These are phyloP conservation scores for Porites lobata DNA, from an alignment of 92 coral and sea anemone species.

Conservation along the genomic window DNA sequence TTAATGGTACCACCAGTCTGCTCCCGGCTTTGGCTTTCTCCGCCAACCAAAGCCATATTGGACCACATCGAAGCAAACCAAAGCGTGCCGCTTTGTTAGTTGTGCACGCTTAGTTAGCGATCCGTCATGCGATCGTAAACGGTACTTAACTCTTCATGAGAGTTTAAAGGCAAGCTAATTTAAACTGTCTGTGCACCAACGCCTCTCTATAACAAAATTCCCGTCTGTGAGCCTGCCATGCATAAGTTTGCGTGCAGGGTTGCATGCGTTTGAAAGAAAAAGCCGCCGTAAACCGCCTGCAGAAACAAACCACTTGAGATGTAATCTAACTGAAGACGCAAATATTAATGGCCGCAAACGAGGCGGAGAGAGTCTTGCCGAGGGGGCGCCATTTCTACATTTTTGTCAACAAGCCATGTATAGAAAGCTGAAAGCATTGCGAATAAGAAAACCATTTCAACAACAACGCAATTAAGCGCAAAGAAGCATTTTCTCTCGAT, in stretches of 20 bases:
- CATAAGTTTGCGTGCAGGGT: constrained; percentile 11
- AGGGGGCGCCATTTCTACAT: neutral
- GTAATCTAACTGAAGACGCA: constrained; percentile 9
- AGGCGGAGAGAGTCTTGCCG: neutral
- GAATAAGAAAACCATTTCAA: neutral
- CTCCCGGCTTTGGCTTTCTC: constrained; percentile 2
- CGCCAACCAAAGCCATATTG: constrained; percentile 16
- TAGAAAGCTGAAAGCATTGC: neutral
- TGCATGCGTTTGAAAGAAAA: neutral
- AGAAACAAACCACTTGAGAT: constrained; percentile 38
- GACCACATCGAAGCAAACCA: neutral
- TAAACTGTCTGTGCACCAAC: neutral
- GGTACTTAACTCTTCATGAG: neutral
- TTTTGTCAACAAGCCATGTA: neutral
- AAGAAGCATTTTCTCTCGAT: neutral
- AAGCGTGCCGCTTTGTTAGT: neutral
- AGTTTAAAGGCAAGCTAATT: neutral
- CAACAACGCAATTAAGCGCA: neutral
- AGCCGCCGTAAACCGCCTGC: constrained; percentile 25
- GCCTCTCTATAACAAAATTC: neutral
- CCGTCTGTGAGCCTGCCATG: neutral
- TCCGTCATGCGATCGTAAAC: constrained; percentile 14
- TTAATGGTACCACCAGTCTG: constrained; percentile 1
- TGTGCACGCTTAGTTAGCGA: constrained; percentile 11
- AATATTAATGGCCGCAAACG: constrained; percentile 5